These are phyloP conservation scores for Astreopora myriophthalma DNA, from an alignment of 64 coral and sea anemone species.

Conservation along the genomic window DNA sequence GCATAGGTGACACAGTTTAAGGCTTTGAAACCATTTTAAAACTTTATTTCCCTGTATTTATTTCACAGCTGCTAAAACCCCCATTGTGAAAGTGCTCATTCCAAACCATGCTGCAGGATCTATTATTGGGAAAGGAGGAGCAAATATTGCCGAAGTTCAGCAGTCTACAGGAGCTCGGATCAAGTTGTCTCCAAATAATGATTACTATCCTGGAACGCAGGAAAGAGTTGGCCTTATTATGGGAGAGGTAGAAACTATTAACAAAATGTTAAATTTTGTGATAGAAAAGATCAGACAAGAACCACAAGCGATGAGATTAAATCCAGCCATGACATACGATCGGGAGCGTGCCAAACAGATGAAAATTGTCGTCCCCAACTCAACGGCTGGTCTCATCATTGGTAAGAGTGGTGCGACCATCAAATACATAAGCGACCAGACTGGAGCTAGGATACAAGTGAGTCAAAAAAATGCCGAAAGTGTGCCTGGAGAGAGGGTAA, in stretches of 20 bases:
- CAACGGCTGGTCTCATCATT: conserved; percentile 97
- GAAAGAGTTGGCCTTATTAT: conserved; percentile 98
- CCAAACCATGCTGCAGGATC: conserved; percentile 99
- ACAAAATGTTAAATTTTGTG: conserved; percentile 93
- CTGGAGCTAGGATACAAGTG: conserved; percentile 96
- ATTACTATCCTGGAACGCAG: conserved; percentile 96
- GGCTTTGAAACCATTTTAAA: too few species aligned
- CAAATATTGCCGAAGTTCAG: conserved; percentile 92
- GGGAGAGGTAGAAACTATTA: conserved; percentile 92
- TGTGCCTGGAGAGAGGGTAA: conserved; percentile 87
- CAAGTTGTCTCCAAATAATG: conserved; percentile 96
- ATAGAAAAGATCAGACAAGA: conserved; percentile 98
- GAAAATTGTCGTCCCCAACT: conserved; percentile 97
- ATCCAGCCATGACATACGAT: conserved; percentile 73
- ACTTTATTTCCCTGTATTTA: not conserved
- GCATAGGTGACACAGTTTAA: too few species aligned
- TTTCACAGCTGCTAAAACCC: conserved; percentile 90
- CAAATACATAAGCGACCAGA: conserved; percentile 89
- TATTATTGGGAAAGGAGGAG: conserved; percentile 98
- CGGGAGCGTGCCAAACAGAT: conserved; percentile 93
- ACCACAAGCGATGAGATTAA: conserved; percentile 75
- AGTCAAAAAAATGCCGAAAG: conserved; percentile 95
- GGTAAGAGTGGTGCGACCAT: conserved; percentile 92
- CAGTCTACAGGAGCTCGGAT: conserved; percentile 93
- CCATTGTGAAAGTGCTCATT: conserved; percentile 93